Base-by-base conservation (phyloP, 2,113 vertebrate genomes). In the Siphamia tubifer region DNA sequence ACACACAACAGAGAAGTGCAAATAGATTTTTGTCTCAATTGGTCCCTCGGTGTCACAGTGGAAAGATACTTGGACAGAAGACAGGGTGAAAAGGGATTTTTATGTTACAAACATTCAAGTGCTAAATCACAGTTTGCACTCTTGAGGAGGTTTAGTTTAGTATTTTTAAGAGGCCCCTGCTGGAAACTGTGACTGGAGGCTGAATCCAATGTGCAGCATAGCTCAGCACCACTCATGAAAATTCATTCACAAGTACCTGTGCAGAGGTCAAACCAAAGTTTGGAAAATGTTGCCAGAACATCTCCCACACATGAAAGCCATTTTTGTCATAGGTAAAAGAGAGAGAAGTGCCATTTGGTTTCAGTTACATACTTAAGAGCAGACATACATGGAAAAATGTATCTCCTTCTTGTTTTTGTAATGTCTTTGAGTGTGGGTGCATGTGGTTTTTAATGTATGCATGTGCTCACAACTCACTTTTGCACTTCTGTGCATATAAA, bases 1-100 rank as follows among this genome's bases (percentile, higher is more conserved):
- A 57, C 73, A 65, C 65, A 64, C 76, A 72, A 72, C 77, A 64
- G 73, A 83, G 77, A 80, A 34, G 84, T 79, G 84, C 88, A 89
- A 92, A 92, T 82, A 91, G 66, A 90, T 87, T 88, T 91, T 74
- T 74, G 74, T 88, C 85, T 89, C 89, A 92, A 87, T 92, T 92
- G 91, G 91, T 92, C 90, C 88, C 90, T 76, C 6, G 87, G 88
- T 87, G 88, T 89, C 87, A 79, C 81, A 79, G 61, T 86, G 85
- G 80, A 88, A 87, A 87, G 85, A 89, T 79, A 85, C 75, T 91
- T 89, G 88, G 84, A 87, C 83, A 74, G 71, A 83, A 83, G 49
- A 79, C 47, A 15, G 62, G 31, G 69, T 20, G 39, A 67, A 80
- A 73, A 75, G 58, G 43, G 62, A 68, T 86, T 75, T 75, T 86